phyloP scores from a whole-genome alignment of 2,797 vertebrate genomes.

The Lateolabrax maculatus region DNA sequence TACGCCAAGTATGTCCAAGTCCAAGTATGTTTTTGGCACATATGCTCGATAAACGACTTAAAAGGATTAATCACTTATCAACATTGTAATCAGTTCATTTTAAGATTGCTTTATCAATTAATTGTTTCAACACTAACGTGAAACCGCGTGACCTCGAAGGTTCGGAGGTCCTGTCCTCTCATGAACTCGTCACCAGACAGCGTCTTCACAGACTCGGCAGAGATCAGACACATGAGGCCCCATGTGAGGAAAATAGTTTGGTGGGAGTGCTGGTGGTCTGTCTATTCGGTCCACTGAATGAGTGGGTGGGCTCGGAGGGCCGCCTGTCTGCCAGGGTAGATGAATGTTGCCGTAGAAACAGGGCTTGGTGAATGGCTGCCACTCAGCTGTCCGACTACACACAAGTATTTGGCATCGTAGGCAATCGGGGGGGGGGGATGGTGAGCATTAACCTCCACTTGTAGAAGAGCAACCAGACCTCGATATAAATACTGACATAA shows the following conservation, averaged over 20 bases:
- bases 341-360: slow-evolving; percentile 57
- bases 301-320: slow-evolving; percentile 63
- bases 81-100: background rate
- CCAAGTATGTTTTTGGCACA: too few species aligned
- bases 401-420: slow-evolving; percentile 43
- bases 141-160: background rate
- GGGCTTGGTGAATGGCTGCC: slow-evolving; percentile 60
- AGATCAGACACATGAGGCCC: slow-evolving; percentile 33
- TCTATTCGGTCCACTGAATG: slow-evolving; percentile 51
- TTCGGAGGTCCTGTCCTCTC: background rate
- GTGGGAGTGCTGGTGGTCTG: slow-evolving; percentile 63
- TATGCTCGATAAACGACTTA: background rate
- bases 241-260: slow-evolving; percentile 28
- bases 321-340: slow-evolving; percentile 45
- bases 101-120: background rate
- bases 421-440: background rate
- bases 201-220: slow-evolving; percentile 8
- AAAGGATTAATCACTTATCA: background rate
- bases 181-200: slow-evolving; percentile 27
- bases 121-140: background rate
- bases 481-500: slow-evolving; percentile 1
- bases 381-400: slow-evolving; percentile 73
- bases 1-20: too few species aligned
- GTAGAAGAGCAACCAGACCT: background rate
- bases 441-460: slow-evolving; percentile 13